These are phyloP conservation scores for Ginglymostoma cirratum DNA, from an alignment of 2,113 vertebrate species.

Conservation along the genomic window DNA sequence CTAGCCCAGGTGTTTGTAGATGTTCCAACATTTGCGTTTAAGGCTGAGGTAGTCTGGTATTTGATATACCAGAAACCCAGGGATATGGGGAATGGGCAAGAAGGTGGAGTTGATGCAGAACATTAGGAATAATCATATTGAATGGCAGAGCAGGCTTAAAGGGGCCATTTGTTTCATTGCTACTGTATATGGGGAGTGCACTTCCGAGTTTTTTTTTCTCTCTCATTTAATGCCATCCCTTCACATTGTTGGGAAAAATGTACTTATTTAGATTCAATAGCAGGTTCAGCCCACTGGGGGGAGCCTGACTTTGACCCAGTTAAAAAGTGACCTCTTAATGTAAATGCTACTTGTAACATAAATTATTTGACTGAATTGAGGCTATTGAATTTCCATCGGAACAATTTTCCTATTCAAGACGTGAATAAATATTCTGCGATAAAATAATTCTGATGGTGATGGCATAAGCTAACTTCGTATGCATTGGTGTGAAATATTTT, in stretches of 20 bases:
- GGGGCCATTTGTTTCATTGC: too few relatives aligned
- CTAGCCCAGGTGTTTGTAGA: too few relatives aligned
- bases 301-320: background rate
- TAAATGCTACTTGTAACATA: background rate
- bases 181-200: background rate
- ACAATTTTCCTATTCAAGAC: background rate
- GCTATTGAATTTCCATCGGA: background rate
- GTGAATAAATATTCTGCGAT: background rate
- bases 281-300: background rate
- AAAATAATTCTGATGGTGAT: background rate
- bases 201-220: background rate
- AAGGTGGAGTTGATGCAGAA: too few relatives aligned
- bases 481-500: background rate
- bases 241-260: background rate
- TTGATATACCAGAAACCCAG: too few relatives aligned
- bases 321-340: background rate
- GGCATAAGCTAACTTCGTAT: background rate
- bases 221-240: background rate
- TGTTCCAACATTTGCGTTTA: too few relatives aligned
- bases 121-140: too few relatives aligned
- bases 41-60: too few relatives aligned
- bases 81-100: too few relatives aligned
- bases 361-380: background rate
- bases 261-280: background rate
- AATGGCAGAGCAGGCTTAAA: too few relatives aligned